A percentile compares a stretch with the other conserved stretches of the same genome.
phyloP scores from a whole-genome alignment of 2,888 invertebrate genomes.

The Polia nebulosa region DNA sequence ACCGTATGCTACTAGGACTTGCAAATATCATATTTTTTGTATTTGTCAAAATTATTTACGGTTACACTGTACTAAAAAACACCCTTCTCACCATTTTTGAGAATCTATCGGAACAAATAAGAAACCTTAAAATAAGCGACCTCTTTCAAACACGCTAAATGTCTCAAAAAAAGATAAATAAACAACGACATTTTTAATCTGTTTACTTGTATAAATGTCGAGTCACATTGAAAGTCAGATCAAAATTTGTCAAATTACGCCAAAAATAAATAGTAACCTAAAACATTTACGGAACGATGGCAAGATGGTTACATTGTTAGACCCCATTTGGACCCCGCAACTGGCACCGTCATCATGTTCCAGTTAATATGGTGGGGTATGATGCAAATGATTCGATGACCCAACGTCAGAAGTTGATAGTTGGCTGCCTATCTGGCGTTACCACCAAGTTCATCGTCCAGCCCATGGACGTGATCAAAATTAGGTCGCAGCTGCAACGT shows the following conservation, averaged over 20 bases:
- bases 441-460: constrained; percentile 87
- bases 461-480: constrained; percentile 98
- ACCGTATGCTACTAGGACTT: no score
- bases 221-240: not conserved
- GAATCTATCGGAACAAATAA: no score
- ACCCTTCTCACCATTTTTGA: no score
- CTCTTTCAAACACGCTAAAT: not conserved
- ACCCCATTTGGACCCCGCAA: not conserved
- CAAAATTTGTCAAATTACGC: not conserved
- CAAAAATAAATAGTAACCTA: not conserved
- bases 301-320: not conserved
- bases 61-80: no score
- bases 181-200: constrained; percentile 5
- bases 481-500: constrained; percentile 97
- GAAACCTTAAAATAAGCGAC: not conserved
- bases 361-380: constrained; percentile 82
- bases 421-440: constrained; percentile 80
- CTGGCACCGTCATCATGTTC: constrained; percentile 22
- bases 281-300: not conserved
- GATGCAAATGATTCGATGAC: constrained; percentile 76
- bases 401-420: constrained; percentile 78
- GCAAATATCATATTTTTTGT: no score
- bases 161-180: not conserved
- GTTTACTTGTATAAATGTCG: not conserved
- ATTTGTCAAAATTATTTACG: no score